Evolutionary conservation across 2,797 vertebrate species (phyloP).

Genomic region (Coregonus sp.): DNA sequence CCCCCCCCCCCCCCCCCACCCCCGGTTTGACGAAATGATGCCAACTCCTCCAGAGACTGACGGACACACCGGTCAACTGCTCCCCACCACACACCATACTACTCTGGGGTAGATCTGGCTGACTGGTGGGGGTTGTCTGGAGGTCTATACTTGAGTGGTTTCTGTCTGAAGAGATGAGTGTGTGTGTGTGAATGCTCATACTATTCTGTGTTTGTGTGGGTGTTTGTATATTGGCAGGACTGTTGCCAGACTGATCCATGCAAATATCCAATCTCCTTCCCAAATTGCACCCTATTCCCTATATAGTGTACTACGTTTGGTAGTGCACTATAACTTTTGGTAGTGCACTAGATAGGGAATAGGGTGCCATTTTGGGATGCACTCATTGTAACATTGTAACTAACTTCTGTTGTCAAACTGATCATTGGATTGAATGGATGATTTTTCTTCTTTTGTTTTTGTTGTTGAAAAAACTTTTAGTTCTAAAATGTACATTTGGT

Average conservation of each 20-base stretch:
- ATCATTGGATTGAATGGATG: constrained; percentile 7
- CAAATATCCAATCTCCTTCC: constrained; percentile 9
- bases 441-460: constrained; percentile 25
- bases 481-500: constrained; percentile 17
- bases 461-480: constrained; percentile 15
- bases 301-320: neutral
- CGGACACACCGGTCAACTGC: constrained; percentile 25
- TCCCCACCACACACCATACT: constrained; percentile 18
- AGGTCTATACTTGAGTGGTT: constrained; percentile 1
- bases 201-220: constrained; percentile 16
- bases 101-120: neutral
- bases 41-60: neutral
- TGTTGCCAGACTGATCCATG: constrained; percentile 49
- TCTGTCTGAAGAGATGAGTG: constrained; percentile 1
- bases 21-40: neutral
- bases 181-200: constrained; percentile 21
- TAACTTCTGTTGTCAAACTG: constrained; percentile 16
- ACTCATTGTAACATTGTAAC: constrained; percentile 10
- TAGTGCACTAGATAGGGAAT: neutral
- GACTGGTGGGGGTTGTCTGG: neutral
- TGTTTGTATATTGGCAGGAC: constrained; percentile 58
- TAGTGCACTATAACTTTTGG: neutral
- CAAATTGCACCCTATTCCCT: neutral
- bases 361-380: neutral
- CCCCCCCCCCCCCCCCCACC: neutral